A percentile compares a stretch with the other conserved stretches of the same genome.
Evolutionary conservation across 2,888 invertebrate species (phyloP).

Genomic region (Lutraria lutraria): DNA sequence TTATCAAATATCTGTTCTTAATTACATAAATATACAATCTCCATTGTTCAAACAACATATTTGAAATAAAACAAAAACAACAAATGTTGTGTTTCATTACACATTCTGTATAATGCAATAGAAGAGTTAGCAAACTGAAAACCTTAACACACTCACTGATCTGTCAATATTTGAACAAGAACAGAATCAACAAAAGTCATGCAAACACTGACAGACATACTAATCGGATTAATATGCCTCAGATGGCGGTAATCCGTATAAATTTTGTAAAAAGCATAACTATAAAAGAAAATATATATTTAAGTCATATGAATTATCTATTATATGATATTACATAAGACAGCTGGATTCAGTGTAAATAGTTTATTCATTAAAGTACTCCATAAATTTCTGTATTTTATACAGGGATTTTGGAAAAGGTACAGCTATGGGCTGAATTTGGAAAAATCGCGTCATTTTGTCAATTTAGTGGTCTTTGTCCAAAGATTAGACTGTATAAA

Average conservation of each 20-base stretch:
- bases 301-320: neutral
- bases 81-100: constrained; percentile 22
- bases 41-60: constrained; percentile 12
- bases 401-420: too few species aligned
- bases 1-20: neutral
- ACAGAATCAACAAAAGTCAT: neutral
- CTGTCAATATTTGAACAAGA: constrained; percentile 45
- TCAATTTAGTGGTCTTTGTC: too few species aligned
- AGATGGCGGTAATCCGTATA: constrained; percentile 32
- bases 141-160: constrained; percentile 18
- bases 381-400: too few species aligned
- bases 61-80: constrained; percentile 20
- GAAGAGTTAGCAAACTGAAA: constrained; percentile 17
- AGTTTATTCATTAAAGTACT: too few species aligned
- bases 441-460: too few species aligned
- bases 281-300: neutral
- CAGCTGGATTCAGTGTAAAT: neutral
- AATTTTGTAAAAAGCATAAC: neutral
- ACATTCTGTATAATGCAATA: neutral
- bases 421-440: too few species aligned
- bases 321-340: neutral
- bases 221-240: constrained; percentile 49
- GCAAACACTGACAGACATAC: neutral
- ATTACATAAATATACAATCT: constrained; percentile 11
- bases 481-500: too few species aligned